phyloP scores from a whole-genome alignment of 2,113 vertebrate genomes.

The Syngnathoides biaculeatus region DNA sequence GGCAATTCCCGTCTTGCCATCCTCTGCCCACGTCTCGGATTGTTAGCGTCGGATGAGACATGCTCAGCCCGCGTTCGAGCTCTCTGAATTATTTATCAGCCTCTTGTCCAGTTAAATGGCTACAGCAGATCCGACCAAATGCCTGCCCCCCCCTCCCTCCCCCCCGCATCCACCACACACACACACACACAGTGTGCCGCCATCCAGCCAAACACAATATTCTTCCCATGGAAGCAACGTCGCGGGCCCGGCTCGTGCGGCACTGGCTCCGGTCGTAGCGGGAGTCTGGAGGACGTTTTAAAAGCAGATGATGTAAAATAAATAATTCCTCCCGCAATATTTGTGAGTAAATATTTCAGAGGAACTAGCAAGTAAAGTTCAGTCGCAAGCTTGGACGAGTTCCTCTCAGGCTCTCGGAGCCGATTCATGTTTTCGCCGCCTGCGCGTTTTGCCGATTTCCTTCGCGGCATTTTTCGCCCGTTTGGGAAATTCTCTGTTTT shows the following conservation, averaged over 20 bases:
- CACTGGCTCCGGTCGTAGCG: constrained; percentile 5
- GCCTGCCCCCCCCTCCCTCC: constrained; percentile 8
- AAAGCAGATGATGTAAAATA: constrained; percentile 41
- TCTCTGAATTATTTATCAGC: constrained; percentile 69
- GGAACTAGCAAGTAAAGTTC: neutral
- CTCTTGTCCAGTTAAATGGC: constrained; percentile 68
- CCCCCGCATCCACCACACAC: neutral
- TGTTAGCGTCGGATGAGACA: constrained; percentile 61
- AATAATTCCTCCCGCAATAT: constrained; percentile 16
- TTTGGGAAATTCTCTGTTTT: neutral
- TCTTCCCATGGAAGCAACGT: constrained; percentile 28
- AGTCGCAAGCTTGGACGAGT: constrained; percentile 9
- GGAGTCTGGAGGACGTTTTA: neutral
- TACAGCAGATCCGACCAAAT: constrained; percentile 52
- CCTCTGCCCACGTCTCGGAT: constrained; percentile 43
- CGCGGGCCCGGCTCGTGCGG: neutral
- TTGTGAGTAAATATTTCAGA: constrained; percentile 13
- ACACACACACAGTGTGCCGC: constrained; percentile 19
- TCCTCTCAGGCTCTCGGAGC: neutral
- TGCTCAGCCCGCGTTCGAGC: constrained; percentile 49
- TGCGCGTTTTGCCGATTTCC: neutral
- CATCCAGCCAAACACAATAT: constrained; percentile 43
- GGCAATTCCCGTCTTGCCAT: neutral
- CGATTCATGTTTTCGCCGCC: neutral
- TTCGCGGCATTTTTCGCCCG: too few relatives aligned